Evolutionary conservation across 2,113 vertebrate genomes (phyloP), one percentile per base, ranked within the genome.

Genomic region (Colistium nudipinnis): DNA sequence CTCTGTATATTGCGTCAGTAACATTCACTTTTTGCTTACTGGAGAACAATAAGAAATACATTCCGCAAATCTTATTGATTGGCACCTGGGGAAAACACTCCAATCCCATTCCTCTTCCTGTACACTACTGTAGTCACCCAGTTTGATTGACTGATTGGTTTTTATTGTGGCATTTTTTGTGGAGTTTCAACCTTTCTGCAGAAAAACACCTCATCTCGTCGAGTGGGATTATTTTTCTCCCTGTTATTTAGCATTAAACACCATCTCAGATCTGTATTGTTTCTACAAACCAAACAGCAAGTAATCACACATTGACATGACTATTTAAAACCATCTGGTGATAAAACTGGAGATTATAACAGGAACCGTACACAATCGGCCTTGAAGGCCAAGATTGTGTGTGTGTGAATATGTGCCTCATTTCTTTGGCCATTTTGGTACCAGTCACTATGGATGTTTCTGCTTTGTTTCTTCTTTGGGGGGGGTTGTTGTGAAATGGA

Each of bases 361-460:
- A 70, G 62, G 73, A 79, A 48, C 43, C 51, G 59, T 65, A 76
- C 41, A 28, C 24, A 62, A 25, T 74, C 8, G 59, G 73, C 33
- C 30, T 68, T 14, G 55, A 70, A 72, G 57, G 45, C 62, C 71
- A 55, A 31, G 47, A 81, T 59, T 53, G 45, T 55, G 53, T 51
- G 3, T 48, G 62, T 53, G 55, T 68, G 63, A 69, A 65, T 38
- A 69, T 61, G 74, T 84, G 70, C 80, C 78, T 83, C 62, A 35
- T 83, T 54, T 79, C 74, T 81, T 68, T 72, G 76, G 76, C 70
- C 65, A 76, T 76, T 56, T 51, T 52, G 60, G 62, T 59, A 11
- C 33, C 44, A 49, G 33, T 74, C 67, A 49, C 38, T 45, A 4
- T 52, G 38, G 70, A 62, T 48, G 24, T 75, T 78, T 71, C 51